A percentile compares a stretch with the other conserved stretches of the same genome.
phyloP scores from a whole-genome alignment of 2,113 vertebrate species.

The Cyrtonyx montezumae region DNA sequence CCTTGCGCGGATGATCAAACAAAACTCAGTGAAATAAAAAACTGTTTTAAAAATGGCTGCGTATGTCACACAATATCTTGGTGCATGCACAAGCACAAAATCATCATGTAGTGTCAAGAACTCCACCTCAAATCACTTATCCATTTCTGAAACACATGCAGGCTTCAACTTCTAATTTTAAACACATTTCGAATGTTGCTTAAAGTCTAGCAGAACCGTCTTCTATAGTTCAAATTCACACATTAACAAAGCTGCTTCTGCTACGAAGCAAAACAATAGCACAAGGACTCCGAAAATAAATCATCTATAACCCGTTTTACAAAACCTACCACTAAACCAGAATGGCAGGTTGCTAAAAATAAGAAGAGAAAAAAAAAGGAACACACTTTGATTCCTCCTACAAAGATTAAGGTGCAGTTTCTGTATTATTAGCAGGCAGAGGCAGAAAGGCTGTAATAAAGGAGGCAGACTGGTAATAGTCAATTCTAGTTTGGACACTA shows the following conservation, averaged over 20 bases:
- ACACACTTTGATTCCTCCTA: background rate
- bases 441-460: background rate
- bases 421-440: background rate
- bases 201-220: background rate
- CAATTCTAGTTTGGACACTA: background rate
- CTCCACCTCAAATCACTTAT: background rate
- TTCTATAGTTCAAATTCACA: background rate
- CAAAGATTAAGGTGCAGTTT: background rate
- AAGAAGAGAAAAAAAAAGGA: background rate
- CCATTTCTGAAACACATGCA: background rate
- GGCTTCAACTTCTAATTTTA: background rate
- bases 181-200: background rate
- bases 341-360: background rate
- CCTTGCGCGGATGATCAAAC: background rate
- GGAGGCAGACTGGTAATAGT: background rate
- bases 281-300: background rate
- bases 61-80: background rate
- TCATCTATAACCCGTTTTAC: background rate
- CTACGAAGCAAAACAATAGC: background rate
- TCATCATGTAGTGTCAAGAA: background rate
- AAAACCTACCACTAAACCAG: background rate
- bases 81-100: background rate
- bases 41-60: background rate
- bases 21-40: conserved; percentile 15
- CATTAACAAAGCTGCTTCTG: background rate